Evolutionary conservation across 2,113 vertebrate genomes (phyloP).

Genomic region (Raja brachyura): DNA sequence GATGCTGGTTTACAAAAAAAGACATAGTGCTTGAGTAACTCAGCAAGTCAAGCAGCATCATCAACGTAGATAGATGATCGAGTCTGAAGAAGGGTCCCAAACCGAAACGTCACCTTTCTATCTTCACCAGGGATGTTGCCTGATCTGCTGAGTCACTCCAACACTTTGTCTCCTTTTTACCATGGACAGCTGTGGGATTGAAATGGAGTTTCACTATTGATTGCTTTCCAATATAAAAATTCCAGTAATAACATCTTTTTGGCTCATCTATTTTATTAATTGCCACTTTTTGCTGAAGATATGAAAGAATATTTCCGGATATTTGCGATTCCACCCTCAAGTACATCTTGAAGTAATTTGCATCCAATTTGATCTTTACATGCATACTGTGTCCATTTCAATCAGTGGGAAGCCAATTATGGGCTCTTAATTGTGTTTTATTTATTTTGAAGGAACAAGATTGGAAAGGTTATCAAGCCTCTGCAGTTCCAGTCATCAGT

Average conservation of each 20-base stretch:
- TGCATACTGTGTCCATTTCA: background rate
- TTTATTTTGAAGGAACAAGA: constrained; percentile 63
- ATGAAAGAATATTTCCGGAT: background rate
- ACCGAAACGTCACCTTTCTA: no score
- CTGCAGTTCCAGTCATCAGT: constrained; percentile 83
- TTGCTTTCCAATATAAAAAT: no score
- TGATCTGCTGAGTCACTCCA: no score
- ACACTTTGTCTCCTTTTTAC: no score
- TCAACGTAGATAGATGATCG: no score
- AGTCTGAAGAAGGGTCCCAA: no score
- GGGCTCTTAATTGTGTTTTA: background rate
- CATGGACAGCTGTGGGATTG: background rate
- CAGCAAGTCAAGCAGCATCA: no score
- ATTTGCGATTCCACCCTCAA: no score
- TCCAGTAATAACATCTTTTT: background rate
- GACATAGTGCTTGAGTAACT: no score
- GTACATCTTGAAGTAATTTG: background rate
- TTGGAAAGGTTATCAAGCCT: constrained; percentile 80
- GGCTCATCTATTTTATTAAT: background rate
- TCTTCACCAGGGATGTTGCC: no score
- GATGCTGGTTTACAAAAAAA: no score
- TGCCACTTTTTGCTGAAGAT: background rate
- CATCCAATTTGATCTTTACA: background rate
- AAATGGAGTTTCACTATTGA: background rate
- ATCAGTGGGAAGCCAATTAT: background rate